A percentile compares a stretch with the other conserved stretches of the same genome.
phyloP scores from a whole-genome alignment of 2,113 vertebrate genomes.

The Engystomops pustulosus region DNA sequence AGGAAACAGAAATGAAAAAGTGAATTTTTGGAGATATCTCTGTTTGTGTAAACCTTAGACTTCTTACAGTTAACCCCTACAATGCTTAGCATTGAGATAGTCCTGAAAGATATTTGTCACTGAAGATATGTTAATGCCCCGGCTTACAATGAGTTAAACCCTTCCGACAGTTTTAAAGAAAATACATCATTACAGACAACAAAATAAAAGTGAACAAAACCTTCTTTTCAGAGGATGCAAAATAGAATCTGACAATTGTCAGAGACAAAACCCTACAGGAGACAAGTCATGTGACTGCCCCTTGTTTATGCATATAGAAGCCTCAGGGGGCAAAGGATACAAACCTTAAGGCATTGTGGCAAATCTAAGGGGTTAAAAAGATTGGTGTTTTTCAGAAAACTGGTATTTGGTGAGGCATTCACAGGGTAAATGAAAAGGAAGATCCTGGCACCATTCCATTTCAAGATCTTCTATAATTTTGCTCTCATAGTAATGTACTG shows the following conservation, averaged over 20 bases:
- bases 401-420: neutral
- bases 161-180: neutral
- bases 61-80: neutral
- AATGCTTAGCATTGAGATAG: neutral
- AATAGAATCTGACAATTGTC: neutral
- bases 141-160: neutral
- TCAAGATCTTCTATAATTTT: too few relatives aligned
- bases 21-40: neutral
- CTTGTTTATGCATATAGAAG: neutral
- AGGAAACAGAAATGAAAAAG: too few relatives aligned
- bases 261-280: neutral
- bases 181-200: neutral
- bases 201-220: conserved; percentile 17
- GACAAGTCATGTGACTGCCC: neutral
- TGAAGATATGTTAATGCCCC: neutral
- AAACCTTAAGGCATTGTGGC: neutral
- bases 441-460: too few relatives aligned
- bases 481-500: too few relatives aligned
- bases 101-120: neutral
- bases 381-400: neutral
- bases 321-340: neutral
- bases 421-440: too few relatives aligned
- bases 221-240: conserved; percentile 6
- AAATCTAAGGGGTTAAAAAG: neutral
- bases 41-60: neutral